A percentile compares a stretch with the other conserved stretches of the same genome.
Conservation (phyloP, 2,888 invertebrate genomes). For the Plagiodera versicolora region DNA sequence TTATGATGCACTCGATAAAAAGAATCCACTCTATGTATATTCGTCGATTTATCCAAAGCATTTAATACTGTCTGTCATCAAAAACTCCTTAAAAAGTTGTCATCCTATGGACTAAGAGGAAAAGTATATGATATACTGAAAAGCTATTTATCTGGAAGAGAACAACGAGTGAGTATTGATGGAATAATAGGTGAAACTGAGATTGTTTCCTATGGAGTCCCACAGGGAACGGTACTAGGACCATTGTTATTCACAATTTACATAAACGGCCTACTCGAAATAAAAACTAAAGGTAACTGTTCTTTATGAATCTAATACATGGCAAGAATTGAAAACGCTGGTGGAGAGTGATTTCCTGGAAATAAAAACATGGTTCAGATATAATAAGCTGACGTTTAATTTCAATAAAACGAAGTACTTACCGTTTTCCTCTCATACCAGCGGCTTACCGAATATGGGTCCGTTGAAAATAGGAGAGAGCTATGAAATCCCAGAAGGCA, state of each 20-base stretch:
- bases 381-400: conserved; percentile 2
- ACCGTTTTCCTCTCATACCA: conserved; percentile 1
- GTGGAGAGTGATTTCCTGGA: background rate
- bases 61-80: background rate
- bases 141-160: background rate
- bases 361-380: background rate
- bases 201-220: background rate
- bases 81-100: background rate
- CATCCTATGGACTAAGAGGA: background rate
- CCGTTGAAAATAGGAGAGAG: conserved; percentile 5
- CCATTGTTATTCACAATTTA: background rate
- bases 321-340: background rate
- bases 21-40: background rate
- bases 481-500: background rate
- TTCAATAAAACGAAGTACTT: conserved; percentile 4
- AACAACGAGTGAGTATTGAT: background rate
- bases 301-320: background rate
- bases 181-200: background rate
- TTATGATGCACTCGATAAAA: too few species aligned
- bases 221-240: background rate
- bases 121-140: background rate
- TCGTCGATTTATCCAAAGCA: background rate
- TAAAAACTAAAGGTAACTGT: background rate
- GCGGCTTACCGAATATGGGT: conserved; percentile 12
- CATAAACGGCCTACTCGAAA: background rate